Evolutionary conservation across 2,113 vertebrate species (phyloP), one percentile per base, ranked within the genome.

Genomic region (Podarcis muralis): DNA sequence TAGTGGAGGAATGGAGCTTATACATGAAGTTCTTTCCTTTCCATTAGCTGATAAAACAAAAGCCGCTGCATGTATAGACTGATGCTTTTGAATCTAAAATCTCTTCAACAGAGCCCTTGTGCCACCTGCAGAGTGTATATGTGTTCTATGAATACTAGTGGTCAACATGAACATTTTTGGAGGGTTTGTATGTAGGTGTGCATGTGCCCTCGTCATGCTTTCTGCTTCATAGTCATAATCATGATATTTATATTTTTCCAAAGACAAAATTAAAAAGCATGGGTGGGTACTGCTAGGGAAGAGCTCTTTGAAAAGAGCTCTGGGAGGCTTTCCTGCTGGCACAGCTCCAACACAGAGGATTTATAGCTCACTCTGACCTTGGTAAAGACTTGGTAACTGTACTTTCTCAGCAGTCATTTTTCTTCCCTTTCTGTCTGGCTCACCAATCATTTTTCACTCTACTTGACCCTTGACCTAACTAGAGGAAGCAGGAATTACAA

Each of bases 351-450:
- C 86, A 74, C 65, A 83, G 1, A 88, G 81, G n/a, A 81, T 93
- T 94, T 89, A 90, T 88, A 77, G 72, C 65, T 37, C 72, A 89
- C 53, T 83, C 48, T 90, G 90, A 88, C 91, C 81, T 91, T 85
- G 82, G 62, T 90, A 76, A 57, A 91, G 84, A 84, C 27, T 88
- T 79, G 66, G 75, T 89, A 93, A 90, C 59, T 76, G 37, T 85
- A 90, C 68, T 88, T 89, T 91, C 90, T 91, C 80, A 88, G 27
- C n/a, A 89, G 69, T 94, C 88, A 86, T 35, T 95, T 94, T 93
- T 91, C 59, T 93, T 93, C 79, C 91, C 40, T 40, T 80, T 48
- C 89, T 91, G 75, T 23, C 53, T 94, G 16, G 1, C 83, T 91
- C 81, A 88, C 3, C 87, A 90, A 4, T 91, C 1, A 71, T 91